Percentiles rank a stretch among this genome's conserved stretches.
phyloP scores from a whole-genome alignment of 2,797 vertebrate genomes.

The Mastacembelus armatus region DNA sequence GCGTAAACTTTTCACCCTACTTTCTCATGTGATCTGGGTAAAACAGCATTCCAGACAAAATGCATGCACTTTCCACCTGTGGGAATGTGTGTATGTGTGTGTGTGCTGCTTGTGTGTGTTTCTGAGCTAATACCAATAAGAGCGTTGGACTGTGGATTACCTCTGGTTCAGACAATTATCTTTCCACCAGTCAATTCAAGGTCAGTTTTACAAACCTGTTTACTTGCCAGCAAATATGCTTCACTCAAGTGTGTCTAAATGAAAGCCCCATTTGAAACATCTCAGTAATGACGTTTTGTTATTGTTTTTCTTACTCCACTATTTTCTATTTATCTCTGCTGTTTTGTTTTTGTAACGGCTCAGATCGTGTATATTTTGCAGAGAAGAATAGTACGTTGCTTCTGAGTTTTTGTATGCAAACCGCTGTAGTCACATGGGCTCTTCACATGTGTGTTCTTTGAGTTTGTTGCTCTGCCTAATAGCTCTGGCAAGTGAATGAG shows the following conservation, averaged over 20 bases:
- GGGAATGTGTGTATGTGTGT: constrained; percentile 25
- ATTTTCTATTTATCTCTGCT: not conserved
- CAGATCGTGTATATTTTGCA: constrained; percentile 14
- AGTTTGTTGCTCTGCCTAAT: constrained; percentile 68
- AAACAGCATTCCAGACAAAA: constrained; percentile 59
- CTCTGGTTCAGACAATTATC: constrained; percentile 71
- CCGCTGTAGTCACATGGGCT: constrained; percentile 34
- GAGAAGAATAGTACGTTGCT: constrained; percentile 6
- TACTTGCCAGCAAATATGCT: constrained; percentile 51
- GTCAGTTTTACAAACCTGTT: constrained; percentile 69
- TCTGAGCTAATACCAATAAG: constrained; percentile 65
- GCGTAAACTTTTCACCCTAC: constrained; percentile 76
- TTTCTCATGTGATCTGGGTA: constrained; percentile 71
- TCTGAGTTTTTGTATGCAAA: constrained; percentile 15
- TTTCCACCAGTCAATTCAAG: constrained; percentile 67
- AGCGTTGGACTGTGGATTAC: constrained; percentile 69
- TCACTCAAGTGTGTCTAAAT: constrained; percentile 39
- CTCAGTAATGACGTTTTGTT: not conserved
- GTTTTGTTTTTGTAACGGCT: constrained; percentile 5
- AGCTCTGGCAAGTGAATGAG: constrained; percentile 66
- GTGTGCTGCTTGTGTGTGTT: constrained; percentile 33
- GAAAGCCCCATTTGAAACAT: constrained; percentile 24
- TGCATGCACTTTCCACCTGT: constrained; percentile 55
- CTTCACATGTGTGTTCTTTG: constrained; percentile 38
- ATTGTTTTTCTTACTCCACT: constrained; percentile 1